These are phyloP conservation scores for Rana temporaria DNA, from an alignment of 2,113 vertebrate genomes.

Conservation along the genomic window DNA sequence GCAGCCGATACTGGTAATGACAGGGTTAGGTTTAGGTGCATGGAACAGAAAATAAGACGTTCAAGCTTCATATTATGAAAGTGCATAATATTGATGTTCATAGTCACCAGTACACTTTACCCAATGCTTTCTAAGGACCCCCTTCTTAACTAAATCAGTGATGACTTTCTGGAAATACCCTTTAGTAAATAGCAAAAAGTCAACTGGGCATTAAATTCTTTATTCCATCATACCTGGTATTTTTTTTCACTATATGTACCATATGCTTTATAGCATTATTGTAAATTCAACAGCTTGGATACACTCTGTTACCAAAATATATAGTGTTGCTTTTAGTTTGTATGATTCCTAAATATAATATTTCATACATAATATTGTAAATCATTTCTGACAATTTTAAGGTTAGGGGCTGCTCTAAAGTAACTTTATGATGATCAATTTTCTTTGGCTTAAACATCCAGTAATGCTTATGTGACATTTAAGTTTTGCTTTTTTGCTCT, in stretches of 20 bases:
- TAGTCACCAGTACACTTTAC: background rate
- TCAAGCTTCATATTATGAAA: background rate
- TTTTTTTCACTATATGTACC: background rate
- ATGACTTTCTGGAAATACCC: background rate
- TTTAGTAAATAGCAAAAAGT: background rate
- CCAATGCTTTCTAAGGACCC: slow-evolving; percentile 3
- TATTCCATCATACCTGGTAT: background rate
- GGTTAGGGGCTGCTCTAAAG: no score
- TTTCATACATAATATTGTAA: no score
- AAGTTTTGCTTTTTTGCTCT: no score
- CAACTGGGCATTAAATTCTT: background rate
- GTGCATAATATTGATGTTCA: background rate
- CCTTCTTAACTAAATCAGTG: slow-evolving; percentile 5
- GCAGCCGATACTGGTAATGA: background rate
- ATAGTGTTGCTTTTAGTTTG: background rate
- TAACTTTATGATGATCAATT: no score
- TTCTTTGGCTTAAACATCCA: no score
- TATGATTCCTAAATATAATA: no score
- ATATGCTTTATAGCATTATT: background rate
- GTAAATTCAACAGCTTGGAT: background rate
- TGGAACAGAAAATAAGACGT: slow-evolving; percentile 13
- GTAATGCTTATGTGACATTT: no score
- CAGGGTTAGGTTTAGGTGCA: background rate
- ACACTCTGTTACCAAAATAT: background rate
- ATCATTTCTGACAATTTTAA: no score